Percentiles rank a stretch among this genome's conserved stretches.
Evolutionary conservation across 2,797 vertebrate genomes (phyloP).

Genomic region (Myoxocephalus aenaeus): DNA sequence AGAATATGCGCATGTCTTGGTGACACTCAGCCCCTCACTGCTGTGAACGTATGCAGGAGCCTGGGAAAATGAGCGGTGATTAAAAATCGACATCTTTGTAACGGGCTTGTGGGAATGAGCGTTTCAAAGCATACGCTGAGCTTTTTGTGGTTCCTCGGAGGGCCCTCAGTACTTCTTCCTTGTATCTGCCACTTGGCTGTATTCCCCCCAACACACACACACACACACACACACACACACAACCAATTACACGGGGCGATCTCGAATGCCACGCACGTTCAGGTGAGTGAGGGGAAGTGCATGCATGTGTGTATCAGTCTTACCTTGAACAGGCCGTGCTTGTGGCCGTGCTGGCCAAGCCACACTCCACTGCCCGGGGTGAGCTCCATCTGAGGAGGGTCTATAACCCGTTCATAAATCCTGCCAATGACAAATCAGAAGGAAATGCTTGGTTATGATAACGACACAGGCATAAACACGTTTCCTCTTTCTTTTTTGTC

Average conservation of each 20-base stretch:
- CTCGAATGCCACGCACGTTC: conserved; percentile 35
- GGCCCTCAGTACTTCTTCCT: conserved; percentile 24
- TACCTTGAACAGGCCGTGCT: conserved; percentile 97
- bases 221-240: background rate
- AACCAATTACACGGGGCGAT: conserved; percentile 40
- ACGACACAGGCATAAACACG: conserved; percentile 34
- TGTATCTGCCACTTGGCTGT: conserved; percentile 23
- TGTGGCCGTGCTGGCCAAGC: conserved; percentile 96
- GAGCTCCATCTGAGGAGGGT: conserved; percentile 91
- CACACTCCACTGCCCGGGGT: conserved; percentile 91
- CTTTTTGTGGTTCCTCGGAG: conserved; percentile 23
- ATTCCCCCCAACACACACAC: background rate
- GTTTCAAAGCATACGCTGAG: conserved; percentile 35
- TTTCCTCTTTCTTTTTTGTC: conserved; percentile 23
- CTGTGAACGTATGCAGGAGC: conserved; percentile 40
- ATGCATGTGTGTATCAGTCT: conserved; percentile 52
- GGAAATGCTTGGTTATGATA: conserved; percentile 50
- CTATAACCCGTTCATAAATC: conserved; percentile 95
- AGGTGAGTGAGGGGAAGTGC: background rate
- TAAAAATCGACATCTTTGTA: conserved; percentile 57
- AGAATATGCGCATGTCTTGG: conserved; percentile 22
- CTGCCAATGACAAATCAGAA: conserved; percentile 79
- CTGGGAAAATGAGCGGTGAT: conserved; percentile 60
- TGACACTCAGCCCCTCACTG: conserved; percentile 11
- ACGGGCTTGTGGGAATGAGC: conserved; percentile 48